phyloP scores from a whole-genome alignment of 2,888 invertebrate species.

The Meghimatium bilineatum region DNA sequence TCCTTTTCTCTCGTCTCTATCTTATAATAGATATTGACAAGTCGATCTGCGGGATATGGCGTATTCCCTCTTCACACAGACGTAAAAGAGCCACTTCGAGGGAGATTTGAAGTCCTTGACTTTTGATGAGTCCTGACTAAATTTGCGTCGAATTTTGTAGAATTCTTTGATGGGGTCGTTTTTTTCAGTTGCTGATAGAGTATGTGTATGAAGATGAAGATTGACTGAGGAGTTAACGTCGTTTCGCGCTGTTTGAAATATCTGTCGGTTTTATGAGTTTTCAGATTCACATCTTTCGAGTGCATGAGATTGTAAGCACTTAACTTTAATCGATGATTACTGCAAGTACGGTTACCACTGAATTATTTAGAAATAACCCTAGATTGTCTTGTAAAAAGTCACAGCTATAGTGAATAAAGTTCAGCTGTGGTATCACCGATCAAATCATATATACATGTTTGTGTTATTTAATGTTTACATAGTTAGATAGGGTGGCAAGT shows the following conservation, averaged over 20 bases:
- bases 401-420: no score
- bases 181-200: neutral
- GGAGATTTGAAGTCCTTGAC: conserved; percentile 28
- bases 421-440: no score
- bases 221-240: neutral
- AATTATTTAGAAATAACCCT: no score
- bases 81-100: conserved; percentile 25
- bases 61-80: conserved; percentile 9
- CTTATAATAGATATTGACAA: conserved; percentile 21
- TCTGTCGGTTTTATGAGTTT: neutral
- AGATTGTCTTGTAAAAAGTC: no score
- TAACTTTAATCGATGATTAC: neutral
- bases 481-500: no score
- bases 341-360: no score
- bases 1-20: conserved; percentile 5
- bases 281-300: neutral
- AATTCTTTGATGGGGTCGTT: no score
- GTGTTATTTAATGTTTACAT: no score
- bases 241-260: neutral
- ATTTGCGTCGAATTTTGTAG: neutral
- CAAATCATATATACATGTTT: no score
- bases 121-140: conserved; percentile 31
- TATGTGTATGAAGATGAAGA: conserved; percentile 2
- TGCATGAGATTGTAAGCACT: neutral
- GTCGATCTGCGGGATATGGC: conserved; percentile 3